Evolutionary conservation across 2,113 vertebrate species (phyloP), one percentile per base, ranked within the genome.

Genomic region (Sisor rabdophorus): DNA sequence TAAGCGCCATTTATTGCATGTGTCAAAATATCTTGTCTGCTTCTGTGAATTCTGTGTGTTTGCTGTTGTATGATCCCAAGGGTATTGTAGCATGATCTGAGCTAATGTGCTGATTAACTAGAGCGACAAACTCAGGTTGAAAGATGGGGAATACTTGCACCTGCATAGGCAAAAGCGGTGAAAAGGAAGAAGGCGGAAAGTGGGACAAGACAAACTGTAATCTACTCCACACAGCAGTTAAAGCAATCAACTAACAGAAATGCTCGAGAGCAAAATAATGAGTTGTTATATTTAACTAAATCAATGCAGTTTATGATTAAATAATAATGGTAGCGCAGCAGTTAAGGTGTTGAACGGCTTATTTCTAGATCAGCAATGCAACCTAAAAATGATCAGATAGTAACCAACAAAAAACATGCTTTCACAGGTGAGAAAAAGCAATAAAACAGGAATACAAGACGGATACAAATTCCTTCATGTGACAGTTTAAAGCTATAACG

Each of bases 11-110:
- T 91, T 86, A 83, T 89, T 88, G 54, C 78, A 28, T 50, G 82
- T 83, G 88, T 91, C 91, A 91, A 87, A 92, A 91, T 88, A 90
- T 86, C 16, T 84, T 82, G 48, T 71, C 20, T 61, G 40, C 70
- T 26, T 67, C 58, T 79, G 63, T 79, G 67, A 77, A 55, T 78
- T 54, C 7, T 72, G 44, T 32, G 61, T 77, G 77, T 82, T 85
- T 50, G 73, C 79, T 83, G 87, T 81, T 84, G 88, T 80, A 88
- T 87, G 87, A 89, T 87, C 85, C 87, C 85, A 80, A 83, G 74
- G 82, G 77, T 84, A 87, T 83, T 84, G 87, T 80, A 81, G 83
- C 86, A 24, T 79, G 85, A 86, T 85, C 81, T 77, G 24, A 40
- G 82, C 69, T 73, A 75, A 81, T 80, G n/a, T 81, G 63, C 80